Conservation (phyloP, 2,113 vertebrate genomes). For the Sinocyclocheilus grahami region DNA sequence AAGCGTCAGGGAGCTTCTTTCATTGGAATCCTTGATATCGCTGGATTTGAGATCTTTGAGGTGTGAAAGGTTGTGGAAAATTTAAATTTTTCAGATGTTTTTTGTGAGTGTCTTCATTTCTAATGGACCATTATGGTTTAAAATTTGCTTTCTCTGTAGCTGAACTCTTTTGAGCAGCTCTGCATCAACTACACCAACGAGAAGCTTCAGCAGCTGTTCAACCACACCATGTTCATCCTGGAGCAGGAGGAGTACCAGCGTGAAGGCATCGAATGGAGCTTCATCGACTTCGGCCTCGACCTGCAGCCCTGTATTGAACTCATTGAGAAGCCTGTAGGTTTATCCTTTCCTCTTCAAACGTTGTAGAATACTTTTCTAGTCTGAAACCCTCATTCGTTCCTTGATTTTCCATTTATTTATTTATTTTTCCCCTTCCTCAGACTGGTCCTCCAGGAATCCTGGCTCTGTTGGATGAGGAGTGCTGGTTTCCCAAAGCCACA, state of each 20-base stretch:
- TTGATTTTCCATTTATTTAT: neutral
- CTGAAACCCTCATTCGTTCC: neutral
- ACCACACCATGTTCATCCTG: no score
- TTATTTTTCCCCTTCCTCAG: conserved; percentile 64
- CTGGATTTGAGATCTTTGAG: conserved; percentile 98
- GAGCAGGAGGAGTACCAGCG: no score
- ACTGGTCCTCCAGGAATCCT: conserved; percentile 93
- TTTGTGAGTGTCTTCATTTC: neutral
- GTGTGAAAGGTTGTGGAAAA: conserved; percentile 74
- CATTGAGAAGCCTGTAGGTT: conserved; percentile 41
- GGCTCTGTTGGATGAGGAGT: conserved; percentile 94
- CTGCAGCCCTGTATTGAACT: conserved; percentile 76
- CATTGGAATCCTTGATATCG: conserved; percentile 97
- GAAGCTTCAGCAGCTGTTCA: no score
- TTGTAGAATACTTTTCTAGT: neutral
- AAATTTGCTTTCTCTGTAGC: neutral
- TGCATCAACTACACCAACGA: conserved; percentile 94
- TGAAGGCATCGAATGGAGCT: no score
- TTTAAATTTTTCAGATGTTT: neutral
- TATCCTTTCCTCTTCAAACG: neutral
- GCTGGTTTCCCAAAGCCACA: conserved; percentile 98
- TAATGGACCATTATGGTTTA: neutral
- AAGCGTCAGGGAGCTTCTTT: conserved; percentile 77
- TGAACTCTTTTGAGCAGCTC: conserved; percentile 97
- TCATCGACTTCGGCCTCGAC: no score